A percentile compares a stretch with the other conserved stretches of the same genome.
Conservation (phyloP, 2,113 vertebrate species). For the Caracal caracal region DNA sequence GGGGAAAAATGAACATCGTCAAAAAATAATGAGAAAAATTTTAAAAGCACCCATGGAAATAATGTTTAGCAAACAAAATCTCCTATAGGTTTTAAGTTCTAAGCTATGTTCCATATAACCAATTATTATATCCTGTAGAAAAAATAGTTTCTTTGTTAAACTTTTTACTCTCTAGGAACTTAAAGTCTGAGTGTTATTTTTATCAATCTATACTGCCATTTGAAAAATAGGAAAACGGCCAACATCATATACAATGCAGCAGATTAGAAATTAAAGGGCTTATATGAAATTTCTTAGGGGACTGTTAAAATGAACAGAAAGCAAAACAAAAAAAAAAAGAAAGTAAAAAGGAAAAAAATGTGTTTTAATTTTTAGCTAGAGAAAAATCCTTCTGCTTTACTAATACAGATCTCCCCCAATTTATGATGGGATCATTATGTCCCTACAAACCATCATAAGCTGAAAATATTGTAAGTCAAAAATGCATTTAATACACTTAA, state of each 20-base stretch:
- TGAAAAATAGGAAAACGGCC: neutral
- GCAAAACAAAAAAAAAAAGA: neutral
- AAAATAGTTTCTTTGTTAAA: neutral
- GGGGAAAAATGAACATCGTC: neutral
- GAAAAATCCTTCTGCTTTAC: neutral
- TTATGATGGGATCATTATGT: neutral
- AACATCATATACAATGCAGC: neutral
- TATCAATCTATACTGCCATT: neutral
- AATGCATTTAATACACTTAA: neutral
- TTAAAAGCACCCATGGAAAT: neutral
- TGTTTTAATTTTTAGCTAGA: neutral
- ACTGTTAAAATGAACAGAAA: neutral
- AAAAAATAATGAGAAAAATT: slow-evolving; percentile 20
- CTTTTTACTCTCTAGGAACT: neutral
- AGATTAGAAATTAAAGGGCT: neutral
- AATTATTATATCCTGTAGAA: slow-evolving; percentile 15
- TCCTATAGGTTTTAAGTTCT: slow-evolving; percentile 24
- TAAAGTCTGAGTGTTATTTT: slow-evolving; percentile 1
- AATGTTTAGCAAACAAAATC: slow-evolving; percentile 25
- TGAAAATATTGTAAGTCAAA: neutral
- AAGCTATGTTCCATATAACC: neutral
- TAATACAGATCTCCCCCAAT: neutral
- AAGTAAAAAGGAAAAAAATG: neutral
- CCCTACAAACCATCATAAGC: neutral
- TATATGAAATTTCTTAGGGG: neutral